Conservation (phyloP, 2,113 vertebrate genomes). For the Gallinago media region DNA sequence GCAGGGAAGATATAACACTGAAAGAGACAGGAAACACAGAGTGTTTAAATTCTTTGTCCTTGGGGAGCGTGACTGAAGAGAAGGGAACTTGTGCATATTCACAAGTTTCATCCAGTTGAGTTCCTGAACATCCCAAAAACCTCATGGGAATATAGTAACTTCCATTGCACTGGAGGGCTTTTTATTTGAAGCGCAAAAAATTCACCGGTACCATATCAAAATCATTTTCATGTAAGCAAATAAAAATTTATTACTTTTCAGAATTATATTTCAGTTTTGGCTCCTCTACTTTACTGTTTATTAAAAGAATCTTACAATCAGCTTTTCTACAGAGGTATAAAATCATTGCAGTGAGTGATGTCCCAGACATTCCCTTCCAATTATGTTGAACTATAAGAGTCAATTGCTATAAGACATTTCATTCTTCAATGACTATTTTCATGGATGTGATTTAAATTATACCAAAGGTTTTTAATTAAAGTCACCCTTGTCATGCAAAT, state of each 20-base stretch:
- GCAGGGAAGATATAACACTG: background rate
- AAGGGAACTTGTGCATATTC: background rate
- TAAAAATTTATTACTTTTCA: background rate
- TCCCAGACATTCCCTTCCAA: background rate
- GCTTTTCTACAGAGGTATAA: background rate
- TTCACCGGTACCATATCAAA: background rate
- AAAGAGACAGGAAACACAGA: background rate
- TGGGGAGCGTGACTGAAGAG: background rate
- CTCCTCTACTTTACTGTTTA: background rate
- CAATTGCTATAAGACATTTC: slow-evolving; percentile 21
- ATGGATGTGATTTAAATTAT: slow-evolving; percentile 31
- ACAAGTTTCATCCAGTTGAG: background rate
- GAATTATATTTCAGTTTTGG: background rate
- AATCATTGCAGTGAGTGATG: background rate
- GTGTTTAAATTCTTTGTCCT: background rate
- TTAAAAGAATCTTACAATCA: background rate
- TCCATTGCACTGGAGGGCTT: background rate
- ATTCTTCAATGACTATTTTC: slow-evolving; percentile 46
- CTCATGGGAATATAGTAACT: background rate
- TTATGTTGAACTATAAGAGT: background rate
- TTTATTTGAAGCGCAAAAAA: background rate
- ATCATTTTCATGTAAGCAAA: background rate
- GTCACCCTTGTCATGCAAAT: slow-evolving; percentile 53
- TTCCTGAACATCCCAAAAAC: background rate
- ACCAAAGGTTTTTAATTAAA: slow-evolving; percentile 63